These are phyloP conservation scores for Galleria mellonella DNA, from an alignment of 1,140 invertebrate genomes.

Conservation along the genomic window DNA sequence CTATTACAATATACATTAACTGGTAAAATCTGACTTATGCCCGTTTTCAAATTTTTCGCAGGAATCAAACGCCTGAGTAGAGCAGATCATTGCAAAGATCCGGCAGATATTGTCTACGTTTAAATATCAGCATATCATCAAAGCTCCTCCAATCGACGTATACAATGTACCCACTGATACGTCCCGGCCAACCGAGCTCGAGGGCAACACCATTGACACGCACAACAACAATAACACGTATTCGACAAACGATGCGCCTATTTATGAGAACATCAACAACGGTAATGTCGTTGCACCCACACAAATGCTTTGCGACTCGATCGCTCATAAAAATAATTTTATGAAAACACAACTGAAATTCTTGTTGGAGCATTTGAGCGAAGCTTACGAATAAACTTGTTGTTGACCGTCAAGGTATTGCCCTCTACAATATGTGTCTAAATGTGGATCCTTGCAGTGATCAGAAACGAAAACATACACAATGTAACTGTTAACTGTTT, in stretches of 20 bases:
- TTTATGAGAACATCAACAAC: constrained; percentile 63
- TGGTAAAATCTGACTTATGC: constrained; percentile 51
- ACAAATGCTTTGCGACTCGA: constrained; percentile 61
- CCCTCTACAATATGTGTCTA: constrained; percentile 62
- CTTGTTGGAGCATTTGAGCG: constrained; percentile 76
- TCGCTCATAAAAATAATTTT: constrained; percentile 66
- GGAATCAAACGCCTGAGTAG: constrained; percentile 86
- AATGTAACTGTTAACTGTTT: constrained; percentile 55
- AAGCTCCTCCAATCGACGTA: constrained; percentile 71
- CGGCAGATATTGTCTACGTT: constrained; percentile 82
- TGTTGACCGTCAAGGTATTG: constrained; percentile 49
- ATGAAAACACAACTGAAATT: constrained; percentile 74
- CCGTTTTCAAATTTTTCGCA: constrained; percentile 72
- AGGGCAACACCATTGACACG: constrained; percentile 52
- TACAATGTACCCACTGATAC: constrained; percentile 53
- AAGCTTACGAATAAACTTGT: constrained; percentile 74
- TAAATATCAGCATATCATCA: constrained; percentile 79
- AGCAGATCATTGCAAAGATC: constrained; percentile 86
- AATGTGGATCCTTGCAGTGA: constrained; percentile 74
- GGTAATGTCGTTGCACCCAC: constrained; percentile 60
- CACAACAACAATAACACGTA: constrained; percentile 44
- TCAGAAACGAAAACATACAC: constrained; percentile 57
- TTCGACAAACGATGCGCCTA: constrained; percentile 22
- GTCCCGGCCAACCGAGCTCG: constrained; percentile 32
- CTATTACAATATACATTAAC: constrained; percentile 21